A percentile compares a stretch with the other conserved stretches of the same genome.
Conservation (phyloP, 2,797 vertebrate genomes). For the Channa striata region DNA sequence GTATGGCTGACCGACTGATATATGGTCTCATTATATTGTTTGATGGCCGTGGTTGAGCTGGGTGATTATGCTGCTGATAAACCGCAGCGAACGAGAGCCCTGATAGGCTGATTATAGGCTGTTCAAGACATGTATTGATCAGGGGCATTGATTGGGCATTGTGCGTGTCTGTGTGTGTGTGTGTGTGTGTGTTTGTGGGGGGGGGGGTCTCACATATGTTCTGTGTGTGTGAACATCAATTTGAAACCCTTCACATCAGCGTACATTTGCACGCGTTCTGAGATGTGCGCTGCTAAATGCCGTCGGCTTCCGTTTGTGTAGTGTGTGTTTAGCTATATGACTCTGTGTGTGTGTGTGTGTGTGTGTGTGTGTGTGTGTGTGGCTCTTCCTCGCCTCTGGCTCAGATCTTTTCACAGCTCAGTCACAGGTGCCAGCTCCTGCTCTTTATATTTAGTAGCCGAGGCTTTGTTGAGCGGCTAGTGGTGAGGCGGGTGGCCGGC, state of each 20-base stretch:
- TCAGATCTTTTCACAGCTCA: slow-evolving; percentile 42
- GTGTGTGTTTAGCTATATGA: neutral
- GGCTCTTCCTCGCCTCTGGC: slow-evolving; percentile 14
- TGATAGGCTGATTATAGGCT: slow-evolving; percentile 68
- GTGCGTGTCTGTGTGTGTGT: slow-evolving; percentile 19
- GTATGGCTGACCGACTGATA: slow-evolving; percentile 73
- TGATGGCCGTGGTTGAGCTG: slow-evolving; percentile 73
- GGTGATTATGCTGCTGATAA: slow-evolving; percentile 80
- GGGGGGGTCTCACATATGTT: neutral
- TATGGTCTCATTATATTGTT: slow-evolving; percentile 81
- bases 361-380: neutral
- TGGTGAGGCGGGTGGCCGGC: slow-evolving; percentile 55
- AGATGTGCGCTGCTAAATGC: neutral
- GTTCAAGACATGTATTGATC: slow-evolving; percentile 80
- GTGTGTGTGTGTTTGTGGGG: slow-evolving; percentile 2
- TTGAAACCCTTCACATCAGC: slow-evolving; percentile 6
- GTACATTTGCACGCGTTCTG: slow-evolving; percentile 8
- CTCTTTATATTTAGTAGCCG: slow-evolving; percentile 60
- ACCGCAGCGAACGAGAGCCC: slow-evolving; percentile 49
- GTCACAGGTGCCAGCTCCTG: slow-evolving; percentile 63
- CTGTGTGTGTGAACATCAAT: slow-evolving; percentile 1
- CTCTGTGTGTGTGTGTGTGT: neutral
- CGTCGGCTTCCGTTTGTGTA: slow-evolving; percentile 2
- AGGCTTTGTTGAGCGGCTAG: slow-evolving; percentile 49
- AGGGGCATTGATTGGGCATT: slow-evolving; percentile 56